Base-by-base conservation (phyloP, 2,113 vertebrate genomes). In the Candoia aspera region DNA sequence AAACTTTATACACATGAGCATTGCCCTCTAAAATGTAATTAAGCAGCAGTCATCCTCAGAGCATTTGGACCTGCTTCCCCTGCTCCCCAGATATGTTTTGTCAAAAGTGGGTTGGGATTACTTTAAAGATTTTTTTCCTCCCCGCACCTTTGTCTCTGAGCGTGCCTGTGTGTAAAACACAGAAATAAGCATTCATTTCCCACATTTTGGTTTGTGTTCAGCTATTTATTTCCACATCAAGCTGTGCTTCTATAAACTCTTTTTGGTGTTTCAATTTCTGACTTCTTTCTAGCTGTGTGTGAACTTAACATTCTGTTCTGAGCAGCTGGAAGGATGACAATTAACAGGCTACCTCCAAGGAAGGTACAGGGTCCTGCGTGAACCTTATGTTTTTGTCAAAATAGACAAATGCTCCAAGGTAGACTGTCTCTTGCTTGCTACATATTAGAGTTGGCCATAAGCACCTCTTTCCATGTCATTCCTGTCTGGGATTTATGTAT, bases 181-280 rank as follows among this genome's bases (percentile, higher is more conserved):
- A 42, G 73, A 79, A 86, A 86, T 54, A 54, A 86, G 29, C 15
- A 86, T 86, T 57, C 6, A 8, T 86, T 86, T 33, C 15, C 15
- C 55, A 92, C 93, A 58, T 84, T 89, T 83, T 94, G 90, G 62
- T 88, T 93, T 94, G 92, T 94, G 90, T 96, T 96, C 95, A 49
- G 55, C 90, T 92, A 83, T 17, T 95, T 0, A 42, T 89, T 96
- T 94, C 62, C 62, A n/a, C 21, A 59, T 60, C 73, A 13, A 2
- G 9, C 37, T 58, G 2, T 91, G 90, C 33, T 90, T 89, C 46
- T 93, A 59, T 68, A 89, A 92, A 92, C 87, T 83, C 88, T 59
- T 57, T 90, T 53, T 91, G 3, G 86, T 33, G 5, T 79, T 17
- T 23, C 88, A 23, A 29, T 92, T 58, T 91, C 93, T 88, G 89